Evolutionary conservation across 1,140 invertebrate genomes (phyloP).

Genomic region (Stegodyphus mimosarum): DNA sequence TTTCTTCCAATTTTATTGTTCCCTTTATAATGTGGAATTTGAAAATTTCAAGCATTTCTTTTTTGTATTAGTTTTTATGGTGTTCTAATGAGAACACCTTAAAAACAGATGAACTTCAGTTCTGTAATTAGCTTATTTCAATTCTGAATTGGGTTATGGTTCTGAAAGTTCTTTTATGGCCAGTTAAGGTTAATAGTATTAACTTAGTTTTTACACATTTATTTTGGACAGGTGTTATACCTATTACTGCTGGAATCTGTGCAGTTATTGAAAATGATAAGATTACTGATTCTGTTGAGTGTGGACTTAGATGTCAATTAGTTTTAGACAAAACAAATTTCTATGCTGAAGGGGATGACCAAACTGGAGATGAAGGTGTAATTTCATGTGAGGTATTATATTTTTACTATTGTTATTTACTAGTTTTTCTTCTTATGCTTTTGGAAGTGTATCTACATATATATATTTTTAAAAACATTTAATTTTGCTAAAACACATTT

Average conservation of each 20-base stretch:
- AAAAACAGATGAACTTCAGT: too few relatives aligned
- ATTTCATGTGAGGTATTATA: not conserved
- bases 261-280: constrained; percentile 19
- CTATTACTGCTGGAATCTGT: constrained; percentile 12
- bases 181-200: not conserved
- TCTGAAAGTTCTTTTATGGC: not conserved
- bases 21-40: too few relatives aligned
- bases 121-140: not conserved
- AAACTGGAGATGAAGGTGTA: constrained; percentile 31
- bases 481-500: too few relatives aligned
- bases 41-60: too few relatives aligned
- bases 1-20: too few relatives aligned
- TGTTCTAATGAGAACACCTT: too few relatives aligned
- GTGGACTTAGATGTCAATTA: constrained; percentile 19
- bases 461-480: too few relatives aligned
- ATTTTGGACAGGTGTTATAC: not conserved
- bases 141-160: not conserved
- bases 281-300: not conserved
- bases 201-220: not conserved
- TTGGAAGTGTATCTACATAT: too few relatives aligned
- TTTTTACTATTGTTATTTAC: not conserved
- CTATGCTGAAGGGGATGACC: constrained; percentile 47
- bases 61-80: too few relatives aligned
- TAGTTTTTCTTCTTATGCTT: too few relatives aligned
- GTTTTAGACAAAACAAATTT: constrained; percentile 51